phyloP scores from a whole-genome alignment of 2,888 invertebrate species.

The Artemia sinica region DNA sequence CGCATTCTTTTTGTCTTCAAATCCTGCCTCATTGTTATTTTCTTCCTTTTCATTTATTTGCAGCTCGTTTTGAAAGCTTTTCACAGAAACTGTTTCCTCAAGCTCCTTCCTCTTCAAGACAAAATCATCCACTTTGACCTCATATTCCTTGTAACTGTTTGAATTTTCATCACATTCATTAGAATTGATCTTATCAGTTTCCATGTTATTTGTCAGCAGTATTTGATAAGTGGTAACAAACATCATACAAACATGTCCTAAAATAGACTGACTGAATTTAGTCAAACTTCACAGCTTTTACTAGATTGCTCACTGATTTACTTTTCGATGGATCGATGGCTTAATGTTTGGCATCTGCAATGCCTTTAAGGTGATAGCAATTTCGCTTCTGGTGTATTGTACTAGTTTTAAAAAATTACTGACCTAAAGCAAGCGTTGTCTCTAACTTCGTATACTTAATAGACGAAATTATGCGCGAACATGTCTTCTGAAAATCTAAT shows the following conservation, averaged over 20 bases:
- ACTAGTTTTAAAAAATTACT: slow-evolving; percentile 7
- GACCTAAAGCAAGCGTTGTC: background rate
- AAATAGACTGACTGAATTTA: background rate
- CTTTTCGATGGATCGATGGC: slow-evolving; percentile 6
- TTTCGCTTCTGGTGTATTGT: slow-evolving; percentile 8
- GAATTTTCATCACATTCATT: too few relatives aligned
- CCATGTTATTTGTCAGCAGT: background rate
- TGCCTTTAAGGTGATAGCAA: background rate
- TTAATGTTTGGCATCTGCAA: background rate
- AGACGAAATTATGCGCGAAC: too few relatives aligned
- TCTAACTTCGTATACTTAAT: background rate
- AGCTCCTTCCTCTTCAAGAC: background rate
- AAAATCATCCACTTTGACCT: background rate
- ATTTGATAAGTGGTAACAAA: slow-evolving; percentile 10
- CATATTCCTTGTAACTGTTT: too few relatives aligned
- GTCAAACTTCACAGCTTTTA: slow-evolving; percentile 7
- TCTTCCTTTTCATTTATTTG: background rate
- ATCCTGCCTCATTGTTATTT: background rate
- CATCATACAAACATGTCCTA: background rate
- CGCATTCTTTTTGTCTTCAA: too few relatives aligned
- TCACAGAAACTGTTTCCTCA: background rate
- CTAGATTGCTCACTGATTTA: background rate
- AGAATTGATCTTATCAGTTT: background rate
- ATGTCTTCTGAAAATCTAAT: too few relatives aligned
- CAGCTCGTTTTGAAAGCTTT: background rate